phyloP scores from a whole-genome alignment of 2,888 invertebrate genomes.

The Enchytraeus crypticus region DNA sequence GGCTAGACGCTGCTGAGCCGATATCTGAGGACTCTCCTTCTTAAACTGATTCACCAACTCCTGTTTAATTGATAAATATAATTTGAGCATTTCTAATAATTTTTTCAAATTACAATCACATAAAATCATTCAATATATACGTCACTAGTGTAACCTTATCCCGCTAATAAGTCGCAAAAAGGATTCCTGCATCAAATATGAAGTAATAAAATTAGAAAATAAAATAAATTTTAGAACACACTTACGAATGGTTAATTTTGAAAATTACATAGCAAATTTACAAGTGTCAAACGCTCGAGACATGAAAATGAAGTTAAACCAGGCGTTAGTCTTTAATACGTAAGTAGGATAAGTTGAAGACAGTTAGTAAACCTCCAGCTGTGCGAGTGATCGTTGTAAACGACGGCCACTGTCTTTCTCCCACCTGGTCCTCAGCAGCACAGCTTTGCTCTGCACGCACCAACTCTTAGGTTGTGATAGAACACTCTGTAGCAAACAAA shows the following conservation, averaged over 20 bases:
- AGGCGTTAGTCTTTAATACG: too few species aligned
- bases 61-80: constrained; percentile 28
- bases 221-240: too few species aligned
- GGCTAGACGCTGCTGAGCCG: constrained; percentile 49
- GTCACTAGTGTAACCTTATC: too few species aligned
- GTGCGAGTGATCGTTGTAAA: constrained; percentile 77
- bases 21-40: constrained; percentile 49
- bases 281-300: too few species aligned
- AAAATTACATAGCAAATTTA: too few species aligned
- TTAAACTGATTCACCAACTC: constrained; percentile 58
- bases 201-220: too few species aligned
- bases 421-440: constrained; percentile 66
- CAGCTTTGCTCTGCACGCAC: constrained; percentile 65
- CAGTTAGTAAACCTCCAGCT: constrained; percentile 69
- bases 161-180: too few species aligned
- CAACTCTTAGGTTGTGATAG: constrained; percentile 64
- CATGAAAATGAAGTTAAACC: too few species aligned
- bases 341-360: too few species aligned
- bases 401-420: constrained; percentile 71
- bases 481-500: constrained; percentile 46
- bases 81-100: background rate
- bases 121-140: background rate
- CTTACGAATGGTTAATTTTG: too few species aligned
- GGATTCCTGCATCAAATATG: too few species aligned
- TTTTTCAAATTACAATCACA: background rate